Conservation (phyloP, 2,113 vertebrate genomes). For the Centropus unirufus region DNA sequence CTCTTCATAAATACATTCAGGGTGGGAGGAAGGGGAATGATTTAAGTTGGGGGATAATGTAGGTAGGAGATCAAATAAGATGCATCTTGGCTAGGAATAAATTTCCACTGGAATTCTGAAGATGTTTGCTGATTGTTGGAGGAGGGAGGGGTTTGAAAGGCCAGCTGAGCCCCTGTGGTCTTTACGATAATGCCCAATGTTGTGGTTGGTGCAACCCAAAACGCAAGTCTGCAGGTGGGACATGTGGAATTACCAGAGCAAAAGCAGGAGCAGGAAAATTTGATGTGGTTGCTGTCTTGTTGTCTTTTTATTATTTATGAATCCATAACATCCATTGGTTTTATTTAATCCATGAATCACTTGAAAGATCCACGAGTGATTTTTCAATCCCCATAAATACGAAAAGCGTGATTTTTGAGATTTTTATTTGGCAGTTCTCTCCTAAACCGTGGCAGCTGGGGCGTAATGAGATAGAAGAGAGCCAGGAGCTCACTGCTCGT, state of each 20-base stretch:
- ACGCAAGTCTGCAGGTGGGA: not conserved
- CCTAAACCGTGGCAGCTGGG: not conserved
- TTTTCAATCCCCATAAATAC: not conserved
- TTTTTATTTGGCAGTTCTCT: not conserved
- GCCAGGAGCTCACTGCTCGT: not conserved
- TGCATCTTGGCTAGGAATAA: not conserved
- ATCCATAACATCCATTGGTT: not conserved
- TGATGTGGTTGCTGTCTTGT: not conserved
- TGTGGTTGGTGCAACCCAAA: rapidly evolving
- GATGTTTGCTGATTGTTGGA: not conserved
- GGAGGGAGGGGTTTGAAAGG: not conserved
- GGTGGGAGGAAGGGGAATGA: slow-evolving; percentile 25
- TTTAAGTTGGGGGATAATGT: not conserved
- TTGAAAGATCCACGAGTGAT: not conserved
- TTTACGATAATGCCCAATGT: not conserved
- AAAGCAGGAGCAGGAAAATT: not conserved
- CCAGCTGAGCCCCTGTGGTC: rapidly evolving
- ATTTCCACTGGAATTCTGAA: not conserved
- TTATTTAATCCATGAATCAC: not conserved
- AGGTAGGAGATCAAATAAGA: not conserved
- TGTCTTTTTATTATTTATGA: not conserved
- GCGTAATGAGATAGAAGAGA: not conserved
- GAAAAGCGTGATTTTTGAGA: not conserved
- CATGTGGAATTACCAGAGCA: not conserved
- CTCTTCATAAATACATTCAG: slow-evolving; percentile 54